These are phyloP conservation scores for Melanostoma mellinum DNA, from an alignment of 2,888 invertebrate genomes.

Conservation along the genomic window DNA sequence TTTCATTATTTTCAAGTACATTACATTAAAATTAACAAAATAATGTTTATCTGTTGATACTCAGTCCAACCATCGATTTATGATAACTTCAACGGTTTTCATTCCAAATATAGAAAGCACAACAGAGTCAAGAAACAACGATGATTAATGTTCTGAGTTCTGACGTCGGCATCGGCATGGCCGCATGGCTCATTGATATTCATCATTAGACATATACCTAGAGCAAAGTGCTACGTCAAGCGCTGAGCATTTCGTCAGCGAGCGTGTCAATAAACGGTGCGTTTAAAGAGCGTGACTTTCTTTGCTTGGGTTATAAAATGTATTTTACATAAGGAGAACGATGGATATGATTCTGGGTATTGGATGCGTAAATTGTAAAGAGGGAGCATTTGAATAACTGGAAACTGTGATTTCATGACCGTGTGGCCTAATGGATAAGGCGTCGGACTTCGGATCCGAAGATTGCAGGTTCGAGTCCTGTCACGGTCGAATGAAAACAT, in stretches of 20 bases:
- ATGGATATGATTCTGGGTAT: too few species aligned
- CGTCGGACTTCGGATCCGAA: conserved; percentile 73
- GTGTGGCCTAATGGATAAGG: conserved; percentile 73
- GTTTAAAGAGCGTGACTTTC: conserved; percentile 28
- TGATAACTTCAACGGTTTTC: conserved; percentile 26
- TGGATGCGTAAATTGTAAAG: background rate
- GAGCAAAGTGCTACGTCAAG: conserved; percentile 14
- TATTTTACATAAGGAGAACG: too few species aligned
- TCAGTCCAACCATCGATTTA: conserved; percentile 10
- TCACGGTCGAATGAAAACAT: conserved; percentile 54
- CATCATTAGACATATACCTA: background rate
- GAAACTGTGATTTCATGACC: conserved; percentile 6
- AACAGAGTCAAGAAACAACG: background rate
- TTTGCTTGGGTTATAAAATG: conserved; percentile 16
- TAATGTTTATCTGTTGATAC: conserved; percentile 16
- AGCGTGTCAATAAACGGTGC: conserved; percentile 42
- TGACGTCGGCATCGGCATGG: conserved; percentile 1
- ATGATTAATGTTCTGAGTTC: conserved; percentile 53
- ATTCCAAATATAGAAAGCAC: conserved; percentile 28
- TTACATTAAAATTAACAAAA: background rate
- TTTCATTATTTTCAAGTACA: too few species aligned
- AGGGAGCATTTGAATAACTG: conserved; percentile 31
- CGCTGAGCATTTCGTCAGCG: conserved; percentile 34
- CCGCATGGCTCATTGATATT: conserved; percentile 19
- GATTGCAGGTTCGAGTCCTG: conserved; percentile 73